Evolutionary conservation across 2,888 invertebrate genomes (phyloP).

Genomic region (Drosophila longiperda): DNA sequence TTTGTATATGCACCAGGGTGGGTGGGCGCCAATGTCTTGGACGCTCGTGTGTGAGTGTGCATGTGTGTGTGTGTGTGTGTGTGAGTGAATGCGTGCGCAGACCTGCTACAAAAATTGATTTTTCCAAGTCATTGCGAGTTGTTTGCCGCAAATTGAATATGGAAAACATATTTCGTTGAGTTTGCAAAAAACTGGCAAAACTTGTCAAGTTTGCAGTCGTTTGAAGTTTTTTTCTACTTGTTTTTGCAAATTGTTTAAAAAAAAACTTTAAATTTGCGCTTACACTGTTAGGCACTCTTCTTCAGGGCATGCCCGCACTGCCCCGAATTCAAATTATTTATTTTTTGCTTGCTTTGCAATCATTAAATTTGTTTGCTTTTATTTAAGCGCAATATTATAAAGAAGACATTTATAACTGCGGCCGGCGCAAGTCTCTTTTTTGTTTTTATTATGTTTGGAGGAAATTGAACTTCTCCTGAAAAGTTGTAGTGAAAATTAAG

Average conservation of each 20-base stretch:
- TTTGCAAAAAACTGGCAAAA: constrained; percentile 39
- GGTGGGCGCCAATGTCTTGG: constrained; percentile 59
- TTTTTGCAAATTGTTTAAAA: constrained; percentile 11
- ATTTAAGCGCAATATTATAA: constrained; percentile 38
- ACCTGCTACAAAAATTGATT: constrained; percentile 76
- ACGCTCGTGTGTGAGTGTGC: constrained; percentile 21
- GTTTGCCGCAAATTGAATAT: constrained; percentile 38
- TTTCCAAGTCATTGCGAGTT: constrained; percentile 66
- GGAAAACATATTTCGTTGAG: constrained; percentile 30
- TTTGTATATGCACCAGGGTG: constrained; percentile 58
- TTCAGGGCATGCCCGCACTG: constrained; percentile 32
- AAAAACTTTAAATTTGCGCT: constrained; percentile 27
- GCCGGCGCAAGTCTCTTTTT: constrained; percentile 59
- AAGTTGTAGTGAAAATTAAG: constrained; percentile 44
- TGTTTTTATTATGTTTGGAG: constrained; percentile 31
- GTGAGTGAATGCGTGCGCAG: constrained; percentile 55
- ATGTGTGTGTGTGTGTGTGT: constrained; percentile 18
- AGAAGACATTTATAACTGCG: constrained; percentile 42
- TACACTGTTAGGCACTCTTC: constrained; percentile 32
- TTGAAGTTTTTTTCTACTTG: background rate
- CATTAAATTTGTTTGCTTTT: constrained; percentile 10
- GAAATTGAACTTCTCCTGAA: constrained; percentile 23
- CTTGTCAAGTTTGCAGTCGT: constrained; percentile 15
- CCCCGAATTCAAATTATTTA: constrained; percentile 9
- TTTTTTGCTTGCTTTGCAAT: constrained; percentile 1